phyloP scores from a whole-genome alignment of 2,113 vertebrate genomes.

The Oreotragus oreotragus region DNA sequence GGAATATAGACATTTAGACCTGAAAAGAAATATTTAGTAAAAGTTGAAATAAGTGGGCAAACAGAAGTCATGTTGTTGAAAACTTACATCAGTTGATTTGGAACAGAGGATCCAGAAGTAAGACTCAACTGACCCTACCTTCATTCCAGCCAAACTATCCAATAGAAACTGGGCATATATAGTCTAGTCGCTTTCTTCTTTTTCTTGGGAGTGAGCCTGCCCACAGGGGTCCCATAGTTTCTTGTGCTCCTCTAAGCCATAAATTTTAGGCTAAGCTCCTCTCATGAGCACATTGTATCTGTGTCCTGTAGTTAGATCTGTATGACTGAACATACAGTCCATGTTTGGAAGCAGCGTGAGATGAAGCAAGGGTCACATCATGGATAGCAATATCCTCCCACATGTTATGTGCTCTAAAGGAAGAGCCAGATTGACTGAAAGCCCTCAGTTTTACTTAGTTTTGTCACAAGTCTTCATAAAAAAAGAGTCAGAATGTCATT shows the following conservation, averaged over 20 bases:
- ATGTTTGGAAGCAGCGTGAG: neutral
- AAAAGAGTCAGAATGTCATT: constrained; percentile 35
- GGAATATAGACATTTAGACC: neutral
- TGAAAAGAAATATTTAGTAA: neutral
- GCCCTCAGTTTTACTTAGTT: neutral
- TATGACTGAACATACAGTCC: neutral
- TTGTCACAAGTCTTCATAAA: neutral
- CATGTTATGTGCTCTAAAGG: neutral
- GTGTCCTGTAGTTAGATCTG: neutral
- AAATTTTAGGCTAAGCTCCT: neutral
- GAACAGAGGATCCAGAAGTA: neutral
- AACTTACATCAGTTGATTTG: neutral
- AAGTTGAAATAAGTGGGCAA: neutral
- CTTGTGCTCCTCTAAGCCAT: neutral
- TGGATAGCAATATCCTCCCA: neutral
- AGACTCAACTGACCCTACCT: neutral
- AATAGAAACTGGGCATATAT: neutral
- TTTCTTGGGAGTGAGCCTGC: neutral
- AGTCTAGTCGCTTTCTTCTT: neutral
- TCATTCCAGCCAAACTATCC: neutral
- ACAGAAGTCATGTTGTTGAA: neutral
- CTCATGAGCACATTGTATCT: neutral
- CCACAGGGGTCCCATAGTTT: neutral
- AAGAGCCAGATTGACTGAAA: neutral
- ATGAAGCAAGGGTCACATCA: neutral